Conservation (phyloP, 2,797 vertebrate genomes). For the Sardinella longiceps region DNA sequence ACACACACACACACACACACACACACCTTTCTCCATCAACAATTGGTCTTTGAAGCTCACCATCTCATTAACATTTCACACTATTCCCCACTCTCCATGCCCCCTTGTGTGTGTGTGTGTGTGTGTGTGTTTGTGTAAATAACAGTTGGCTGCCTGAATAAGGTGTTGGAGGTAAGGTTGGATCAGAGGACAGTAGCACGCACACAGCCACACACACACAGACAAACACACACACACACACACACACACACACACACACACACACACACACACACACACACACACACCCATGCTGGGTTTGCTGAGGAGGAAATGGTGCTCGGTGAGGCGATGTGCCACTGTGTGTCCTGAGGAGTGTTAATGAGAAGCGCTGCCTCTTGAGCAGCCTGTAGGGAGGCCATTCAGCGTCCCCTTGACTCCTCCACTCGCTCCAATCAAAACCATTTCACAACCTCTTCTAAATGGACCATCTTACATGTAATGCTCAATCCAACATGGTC, state of each 20-base stretch:
- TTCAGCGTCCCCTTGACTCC: neutral
- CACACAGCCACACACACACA: constrained; percentile 17
- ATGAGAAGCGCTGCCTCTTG: constrained; percentile 41
- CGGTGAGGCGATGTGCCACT: constrained; percentile 24
- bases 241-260: constrained; percentile 37
- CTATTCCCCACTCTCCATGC: constrained; percentile 35
- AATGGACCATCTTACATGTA: neutral
- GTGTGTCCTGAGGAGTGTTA: constrained; percentile 31
- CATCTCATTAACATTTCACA: constrained; percentile 46
- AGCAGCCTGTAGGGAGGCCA: neutral
- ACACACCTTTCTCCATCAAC: constrained; percentile 23
- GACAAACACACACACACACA: constrained; percentile 22
- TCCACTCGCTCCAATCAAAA: neutral
- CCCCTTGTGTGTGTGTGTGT: constrained; percentile 19
- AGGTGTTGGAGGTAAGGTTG: neutral
- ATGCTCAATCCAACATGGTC: neutral
- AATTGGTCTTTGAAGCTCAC: constrained; percentile 22
- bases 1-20: constrained; percentile 19
- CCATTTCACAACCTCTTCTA: neutral
- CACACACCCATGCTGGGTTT: constrained; percentile 45
- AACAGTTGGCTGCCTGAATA: constrained; percentile 13
- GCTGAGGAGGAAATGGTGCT: constrained; percentile 50
- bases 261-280: constrained; percentile 12
- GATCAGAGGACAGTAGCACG: constrained; percentile 41
- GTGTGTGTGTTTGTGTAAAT: neutral